Evolutionary conservation across 2,888 invertebrate genomes (phyloP), one percentile per base, ranked within the genome.

Genomic region (Muscina levida): DNA sequence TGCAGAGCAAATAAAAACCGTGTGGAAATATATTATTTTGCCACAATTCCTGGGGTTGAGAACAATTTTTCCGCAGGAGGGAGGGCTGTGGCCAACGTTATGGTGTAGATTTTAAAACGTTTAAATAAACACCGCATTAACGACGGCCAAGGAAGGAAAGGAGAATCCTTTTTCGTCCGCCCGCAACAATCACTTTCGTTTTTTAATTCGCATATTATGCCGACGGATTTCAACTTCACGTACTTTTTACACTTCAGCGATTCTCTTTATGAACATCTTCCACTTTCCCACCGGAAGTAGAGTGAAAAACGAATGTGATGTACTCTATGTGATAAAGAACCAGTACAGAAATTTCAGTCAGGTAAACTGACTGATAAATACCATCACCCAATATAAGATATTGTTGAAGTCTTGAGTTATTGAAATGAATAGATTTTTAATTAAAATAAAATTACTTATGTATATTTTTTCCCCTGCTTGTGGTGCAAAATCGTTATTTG

Each of bases 161-260:
- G n/a, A n/a, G n/a, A n/a, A n/a, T n/a, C n/a, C n/a, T n/a, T n/a
- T n/a, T n/a, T 31, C 19, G 2, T 8, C 13, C 13, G 53, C 5
- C 15, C 15, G 2, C 15, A 15, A 15, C 15, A 46, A 17, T 46
- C 15, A 10, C 37, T 46, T 65, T 8, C 31, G 4, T 59, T 26
- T 65, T 46, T 39, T 53, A 1, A 17, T 39, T 74, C n/a, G 44
- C 48, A 22, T 73, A 15, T 6, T 26, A 19, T 39, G 57, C 11
- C 13, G 31, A 56, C 37, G 72, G 76, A 76, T 44, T 80, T 76
- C 56, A 62, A 42, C 76, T 68, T 76, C 56, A 73, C 44, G 72
- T 76, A 57, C 42, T 76, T 72, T 44, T 22, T 72, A 70, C 76
- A 65, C 72, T 56, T 76, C 76, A 76, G 26, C 70, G 70, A 68